Conservation (phyloP, 2,888 invertebrate genomes). For the Acleris emargana region DNA sequence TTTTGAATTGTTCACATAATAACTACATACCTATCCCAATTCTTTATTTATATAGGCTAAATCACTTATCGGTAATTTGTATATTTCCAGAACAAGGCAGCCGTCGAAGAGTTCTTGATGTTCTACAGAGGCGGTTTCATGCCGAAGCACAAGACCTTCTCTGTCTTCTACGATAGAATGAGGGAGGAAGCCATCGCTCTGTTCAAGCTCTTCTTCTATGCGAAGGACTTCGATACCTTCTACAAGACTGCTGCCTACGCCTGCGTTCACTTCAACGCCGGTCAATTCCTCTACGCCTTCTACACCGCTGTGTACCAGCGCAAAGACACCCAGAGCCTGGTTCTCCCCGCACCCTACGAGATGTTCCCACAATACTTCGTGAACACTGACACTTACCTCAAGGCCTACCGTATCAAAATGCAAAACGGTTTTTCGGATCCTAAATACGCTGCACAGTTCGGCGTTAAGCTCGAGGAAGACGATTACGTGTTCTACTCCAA, state of each 20-base stretch:
- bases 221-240: conserved; percentile 85
- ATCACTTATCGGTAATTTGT: too few relatives aligned
- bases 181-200: conserved; percentile 78
- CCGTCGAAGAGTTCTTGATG: conserved; percentile 69
- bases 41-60: too few relatives aligned
- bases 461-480: conserved; percentile 66
- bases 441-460: conserved; percentile 56
- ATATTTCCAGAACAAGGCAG: conserved; percentile 66
- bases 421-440: conserved; percentile 56
- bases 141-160: conserved; percentile 77
- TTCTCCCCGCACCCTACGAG: conserved; percentile 87
- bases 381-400: conserved; percentile 80
- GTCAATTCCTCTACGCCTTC: conserved; percentile 85
- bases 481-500: conserved; percentile 82
- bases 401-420: conserved; percentile 71
- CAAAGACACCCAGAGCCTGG: conserved; percentile 81
- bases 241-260: conserved; percentile 83
- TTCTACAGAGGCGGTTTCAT: conserved; percentile 72
- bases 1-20: conserved; percentile 42
- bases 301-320: conserved; percentile 85
- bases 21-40: too few relatives aligned
- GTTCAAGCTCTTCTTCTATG: conserved; percentile 83
- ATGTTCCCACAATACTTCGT: conserved; percentile 86
- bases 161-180: conserved; percentile 73
- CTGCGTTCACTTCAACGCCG: conserved; percentile 84